Evolutionary conservation across 2,888 invertebrate genomes (phyloP).

Genomic region (Sinohyriopsis cumingii): DNA sequence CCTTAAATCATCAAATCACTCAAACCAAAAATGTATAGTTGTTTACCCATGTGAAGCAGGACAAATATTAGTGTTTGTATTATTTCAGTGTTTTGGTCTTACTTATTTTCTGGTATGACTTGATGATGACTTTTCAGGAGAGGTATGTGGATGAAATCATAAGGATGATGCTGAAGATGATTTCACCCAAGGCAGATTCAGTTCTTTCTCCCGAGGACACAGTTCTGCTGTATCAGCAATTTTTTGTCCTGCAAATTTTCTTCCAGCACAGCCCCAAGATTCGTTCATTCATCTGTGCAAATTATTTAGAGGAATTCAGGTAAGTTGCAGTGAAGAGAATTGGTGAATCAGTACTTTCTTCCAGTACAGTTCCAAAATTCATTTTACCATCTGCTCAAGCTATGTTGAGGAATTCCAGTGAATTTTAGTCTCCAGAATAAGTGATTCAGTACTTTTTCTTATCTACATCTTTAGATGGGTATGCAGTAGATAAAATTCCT

Average conservation of each 20-base stretch:
- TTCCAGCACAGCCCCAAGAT: constrained; percentile 58
- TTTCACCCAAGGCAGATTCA: constrained; percentile 53
- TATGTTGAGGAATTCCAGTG: too few species aligned
- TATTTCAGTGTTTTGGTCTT: neutral
- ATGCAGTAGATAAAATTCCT: too few species aligned
- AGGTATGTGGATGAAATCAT: constrained; percentile 62
- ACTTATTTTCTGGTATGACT: neutral
- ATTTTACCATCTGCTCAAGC: too few species aligned
- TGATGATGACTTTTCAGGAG: constrained; percentile 47
- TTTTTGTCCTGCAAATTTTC: constrained; percentile 61
- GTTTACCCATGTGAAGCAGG: too few species aligned
- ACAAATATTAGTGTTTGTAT: too few species aligned
- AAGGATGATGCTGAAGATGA: constrained; percentile 55
- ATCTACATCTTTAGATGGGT: too few species aligned
- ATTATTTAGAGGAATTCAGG: constrained; percentile 69
- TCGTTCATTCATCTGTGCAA: constrained; percentile 52
- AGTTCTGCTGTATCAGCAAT: constrained; percentile 63
- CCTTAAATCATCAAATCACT: too few species aligned
- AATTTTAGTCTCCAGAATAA: too few species aligned
- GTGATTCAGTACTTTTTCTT: too few species aligned
- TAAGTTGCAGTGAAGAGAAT: constrained; percentile 32
- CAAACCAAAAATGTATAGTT: too few species aligned
- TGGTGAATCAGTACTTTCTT: too few species aligned
- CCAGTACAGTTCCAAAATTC: too few species aligned
- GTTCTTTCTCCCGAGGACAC: constrained; percentile 59